Percentiles rank a stretch among this genome's conserved stretches.
Evolutionary conservation across 1,140 invertebrate genomes (phyloP).

Genomic region (Lutraria rhynchaena): DNA sequence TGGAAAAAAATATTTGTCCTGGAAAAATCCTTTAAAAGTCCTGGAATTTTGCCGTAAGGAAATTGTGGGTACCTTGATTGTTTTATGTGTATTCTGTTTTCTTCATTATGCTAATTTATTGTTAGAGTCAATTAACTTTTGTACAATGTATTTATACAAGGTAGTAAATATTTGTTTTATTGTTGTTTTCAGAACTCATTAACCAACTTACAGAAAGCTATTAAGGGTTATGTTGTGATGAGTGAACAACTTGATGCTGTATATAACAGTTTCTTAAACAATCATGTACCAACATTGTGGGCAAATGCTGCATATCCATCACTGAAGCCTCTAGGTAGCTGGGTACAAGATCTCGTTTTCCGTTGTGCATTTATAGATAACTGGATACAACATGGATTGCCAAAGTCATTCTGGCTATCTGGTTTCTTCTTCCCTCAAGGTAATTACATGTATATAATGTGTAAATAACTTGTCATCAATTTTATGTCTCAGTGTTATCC

Average conservation of each 20-base stretch:
- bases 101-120: background rate
- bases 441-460: too few relatives aligned
- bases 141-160: too few relatives aligned
- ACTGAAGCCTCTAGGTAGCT: slow-evolving; percentile 91
- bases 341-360: slow-evolving; percentile 90
- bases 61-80: background rate
- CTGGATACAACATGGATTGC: slow-evolving; percentile 89
- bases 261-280: slow-evolving; percentile 89
- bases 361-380: slow-evolving; percentile 90
- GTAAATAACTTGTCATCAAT: too few relatives aligned
- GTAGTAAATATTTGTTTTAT: background rate
- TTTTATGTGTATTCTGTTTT: background rate
- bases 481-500: too few relatives aligned
- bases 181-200: slow-evolving; percentile 86
- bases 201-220: slow-evolving; percentile 90
- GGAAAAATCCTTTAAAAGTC: background rate
- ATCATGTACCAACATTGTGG: slow-evolving; percentile 92
- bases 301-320: slow-evolving; percentile 92
- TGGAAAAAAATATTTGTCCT: background rate
- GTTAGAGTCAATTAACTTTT: background rate
- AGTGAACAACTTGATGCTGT: slow-evolving; percentile 92
- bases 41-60: background rate
- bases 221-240: slow-evolving; percentile 93
- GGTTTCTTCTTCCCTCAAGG: slow-evolving; percentile 96
- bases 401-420: slow-evolving; percentile 93